Evolutionary conservation across 2,888 invertebrate genomes (phyloP), one percentile per base, ranked within the genome.

Genomic region (Drosophila formosana): DNA sequence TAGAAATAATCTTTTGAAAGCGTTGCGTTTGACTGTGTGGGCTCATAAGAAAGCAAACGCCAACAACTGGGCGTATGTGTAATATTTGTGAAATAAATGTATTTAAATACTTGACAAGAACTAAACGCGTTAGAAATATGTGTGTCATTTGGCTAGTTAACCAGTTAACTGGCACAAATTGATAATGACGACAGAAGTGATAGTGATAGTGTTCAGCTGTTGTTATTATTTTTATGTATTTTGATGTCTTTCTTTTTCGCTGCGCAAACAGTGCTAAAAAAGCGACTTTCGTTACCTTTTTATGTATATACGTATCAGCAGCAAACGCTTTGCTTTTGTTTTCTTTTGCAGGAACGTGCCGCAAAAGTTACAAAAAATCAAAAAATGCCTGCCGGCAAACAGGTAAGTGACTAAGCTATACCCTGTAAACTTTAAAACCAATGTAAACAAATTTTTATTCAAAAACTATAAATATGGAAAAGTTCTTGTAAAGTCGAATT

Each of bases 271-370:
- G 47, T 52, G 69, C 60, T 55, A 74, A 53, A 74, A 53, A 72
- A 76, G 53, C 73, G 53, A 82, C 79, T 82, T 80, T 73, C 80
- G 66, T 79, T 82, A 49, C 52, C 57, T 67, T 62, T 53, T 62
- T 26, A 49, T 39, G 62, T 58, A 11, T 52, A 41, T 67, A 18
- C 13, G 39, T 41, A 43, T 39, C 32, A 50, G 26, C 26, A 51
- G 46, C 39, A 41, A 41, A 46, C 45, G 39, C 61, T 66, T 51
- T 58, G 78, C 72, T 80, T 78, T 78, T 80, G 62, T 72, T 72
- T 69, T 79, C 68, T 68, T 68, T 61, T 7, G 11, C 80, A 66
- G 64, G 62, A 81, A 79, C 79, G 80, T 78, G 79, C 75, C 72
- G 34, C 30, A 74, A 51, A 51, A 58, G n/a, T 26, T 28, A 52